phyloP scores from a whole-genome alignment of 53 echinoderm and acorn worm genomes.

The Holothuria leucospilota region DNA sequence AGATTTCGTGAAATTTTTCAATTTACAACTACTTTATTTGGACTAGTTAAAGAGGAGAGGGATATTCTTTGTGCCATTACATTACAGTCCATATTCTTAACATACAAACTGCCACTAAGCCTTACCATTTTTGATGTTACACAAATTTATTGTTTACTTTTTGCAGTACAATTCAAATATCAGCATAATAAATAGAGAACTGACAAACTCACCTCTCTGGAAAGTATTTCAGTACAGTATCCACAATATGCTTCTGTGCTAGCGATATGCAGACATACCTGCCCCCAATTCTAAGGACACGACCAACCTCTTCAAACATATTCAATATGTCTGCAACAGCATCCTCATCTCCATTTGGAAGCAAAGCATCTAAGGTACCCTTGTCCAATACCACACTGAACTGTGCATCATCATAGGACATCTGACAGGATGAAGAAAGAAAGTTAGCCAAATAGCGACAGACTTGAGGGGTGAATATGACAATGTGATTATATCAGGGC shows the following conservation, averaged over 20 bases:
- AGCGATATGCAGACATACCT: conserved; percentile 81
- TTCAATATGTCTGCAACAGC: not conserved
- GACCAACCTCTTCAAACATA: conserved; percentile 74
- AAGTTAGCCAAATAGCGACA: not conserved
- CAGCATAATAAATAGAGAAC: not conserved
- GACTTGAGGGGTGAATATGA: too few species aligned
- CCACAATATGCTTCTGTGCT: conserved; percentile 67
- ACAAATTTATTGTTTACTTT: too few species aligned
- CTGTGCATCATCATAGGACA: conserved; percentile 71
- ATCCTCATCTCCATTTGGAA: conserved; percentile 47
- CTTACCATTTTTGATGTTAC: too few species aligned
- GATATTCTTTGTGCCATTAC: not conserved
- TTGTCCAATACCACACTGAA: conserved; percentile 86
- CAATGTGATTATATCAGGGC: too few species aligned
- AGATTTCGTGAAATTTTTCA: too few species aligned
- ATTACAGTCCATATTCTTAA: not conserved
- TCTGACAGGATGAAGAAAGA: conserved; percentile 47
- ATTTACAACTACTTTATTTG: too few species aligned
- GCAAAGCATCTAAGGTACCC: conserved; percentile 69
- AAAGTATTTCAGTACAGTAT: conserved; percentile 66
- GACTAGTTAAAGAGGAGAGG: too few species aligned
- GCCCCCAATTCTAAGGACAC: conserved; percentile 78
- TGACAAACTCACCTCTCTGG: conserved; percentile 64
- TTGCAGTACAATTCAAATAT: not conserved
- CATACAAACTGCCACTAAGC: too few species aligned